These are phyloP conservation scores for Microcebus ravelobensis DNA, from an alignment of 2,113 vertebrate genomes.

Conservation along the genomic window DNA sequence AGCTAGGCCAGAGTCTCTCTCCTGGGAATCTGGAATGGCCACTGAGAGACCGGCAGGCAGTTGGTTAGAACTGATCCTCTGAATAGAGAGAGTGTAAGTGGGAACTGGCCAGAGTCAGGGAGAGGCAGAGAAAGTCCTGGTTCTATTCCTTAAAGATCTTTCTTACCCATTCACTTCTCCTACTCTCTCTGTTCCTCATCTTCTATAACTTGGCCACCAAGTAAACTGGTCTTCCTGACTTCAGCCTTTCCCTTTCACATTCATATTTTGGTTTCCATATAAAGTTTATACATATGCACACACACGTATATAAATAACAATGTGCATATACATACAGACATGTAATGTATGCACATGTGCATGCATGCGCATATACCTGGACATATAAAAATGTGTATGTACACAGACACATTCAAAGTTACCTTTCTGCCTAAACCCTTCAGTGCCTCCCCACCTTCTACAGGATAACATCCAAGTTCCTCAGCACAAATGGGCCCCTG, in stretches of 20 bases:
- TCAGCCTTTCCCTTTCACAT: background rate
- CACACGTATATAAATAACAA: background rate
- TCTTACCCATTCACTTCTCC: background rate
- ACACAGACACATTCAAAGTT: background rate
- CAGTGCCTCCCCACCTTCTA: background rate
- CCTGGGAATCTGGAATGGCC: background rate
- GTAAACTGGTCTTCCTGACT: background rate
- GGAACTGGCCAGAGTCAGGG: background rate
- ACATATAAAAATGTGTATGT: background rate
- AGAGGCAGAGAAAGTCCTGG: background rate
- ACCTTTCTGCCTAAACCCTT: slow-evolving; percentile 1
- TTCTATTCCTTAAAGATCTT: background rate
- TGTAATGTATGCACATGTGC: background rate
- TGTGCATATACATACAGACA: too few relatives aligned
- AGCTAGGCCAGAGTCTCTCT: background rate
- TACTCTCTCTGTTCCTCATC: background rate
- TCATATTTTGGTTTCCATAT: slow-evolving; percentile 32
- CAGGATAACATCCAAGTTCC: background rate
- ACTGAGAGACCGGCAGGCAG: background rate
- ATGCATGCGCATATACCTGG: background rate
- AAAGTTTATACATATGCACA: background rate
- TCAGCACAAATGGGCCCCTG: background rate
- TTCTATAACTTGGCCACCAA: background rate
- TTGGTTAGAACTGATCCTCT: background rate
- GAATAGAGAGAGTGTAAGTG: background rate